phyloP scores from a whole-genome alignment of 2,888 invertebrate species.

The Phalera bucephala region DNA sequence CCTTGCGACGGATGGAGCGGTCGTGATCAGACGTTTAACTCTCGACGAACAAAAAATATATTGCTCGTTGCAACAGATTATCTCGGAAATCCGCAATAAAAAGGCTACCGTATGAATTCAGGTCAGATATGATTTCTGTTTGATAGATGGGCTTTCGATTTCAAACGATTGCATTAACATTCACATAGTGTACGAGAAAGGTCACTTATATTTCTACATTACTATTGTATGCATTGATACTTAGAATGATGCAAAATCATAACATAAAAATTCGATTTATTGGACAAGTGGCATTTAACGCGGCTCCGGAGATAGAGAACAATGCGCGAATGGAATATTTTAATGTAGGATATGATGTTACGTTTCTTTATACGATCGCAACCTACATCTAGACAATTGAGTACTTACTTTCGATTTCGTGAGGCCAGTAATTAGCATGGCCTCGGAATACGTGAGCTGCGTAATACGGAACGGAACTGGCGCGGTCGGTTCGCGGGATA shows the following conservation, averaged over 20 bases:
- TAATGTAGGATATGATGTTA: constrained; percentile 44
- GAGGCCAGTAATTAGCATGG: constrained; percentile 77
- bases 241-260: constrained; percentile 5
- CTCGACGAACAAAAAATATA: constrained; percentile 38
- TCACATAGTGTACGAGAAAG: constrained; percentile 30
- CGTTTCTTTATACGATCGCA: constrained; percentile 56
- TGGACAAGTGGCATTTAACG: constrained; percentile 35
- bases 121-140: constrained; percentile 16
- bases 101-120: constrained; percentile 15
- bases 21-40: constrained; percentile 41
- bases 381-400: constrained; percentile 58
- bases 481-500: constrained; percentile 37
- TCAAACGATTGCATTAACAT: constrained; percentile 29
- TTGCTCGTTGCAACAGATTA: constrained; percentile 34
- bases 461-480: constrained; percentile 72
- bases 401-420: constrained; percentile 77
- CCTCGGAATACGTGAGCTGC: constrained; percentile 70
- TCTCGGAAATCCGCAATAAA: constrained; percentile 57
- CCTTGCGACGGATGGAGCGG: constrained; percentile 48
- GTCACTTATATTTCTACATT: constrained; percentile 39
- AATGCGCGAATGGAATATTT: constrained; percentile 27
- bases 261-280: constrained; percentile 13
- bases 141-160: constrained; percentile 46
- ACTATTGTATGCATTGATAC: constrained; percentile 2
- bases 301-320: constrained; percentile 14